phyloP scores from a whole-genome alignment of 2,113 vertebrate species.

The Amphiprion percula region DNA sequence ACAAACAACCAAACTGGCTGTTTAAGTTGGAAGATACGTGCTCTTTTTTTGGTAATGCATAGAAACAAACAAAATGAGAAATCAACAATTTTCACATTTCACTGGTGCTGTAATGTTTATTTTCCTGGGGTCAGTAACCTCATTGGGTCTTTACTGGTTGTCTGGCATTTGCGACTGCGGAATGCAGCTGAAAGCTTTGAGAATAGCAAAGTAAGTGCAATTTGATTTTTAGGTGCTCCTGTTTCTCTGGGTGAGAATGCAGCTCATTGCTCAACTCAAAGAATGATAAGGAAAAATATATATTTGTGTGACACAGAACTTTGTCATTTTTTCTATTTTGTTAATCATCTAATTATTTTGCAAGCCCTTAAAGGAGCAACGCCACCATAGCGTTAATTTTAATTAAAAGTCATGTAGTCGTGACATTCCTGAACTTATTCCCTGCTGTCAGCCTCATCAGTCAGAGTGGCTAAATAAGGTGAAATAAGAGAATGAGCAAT shows the following conservation, averaged over 20 bases:
- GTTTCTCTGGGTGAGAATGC: neutral
- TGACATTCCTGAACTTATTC: constrained; percentile 18
- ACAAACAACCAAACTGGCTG: too few relatives aligned
- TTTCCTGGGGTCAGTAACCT: constrained; percentile 4
- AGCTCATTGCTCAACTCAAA: neutral
- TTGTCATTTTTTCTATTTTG: neutral
- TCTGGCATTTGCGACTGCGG: neutral
- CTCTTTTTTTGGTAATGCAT: neutral
- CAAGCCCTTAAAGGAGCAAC: neutral
- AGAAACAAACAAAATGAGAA: neutral
- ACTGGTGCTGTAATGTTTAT: neutral
- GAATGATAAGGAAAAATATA: too few relatives aligned
- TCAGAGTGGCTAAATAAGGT: constrained; percentile 13
- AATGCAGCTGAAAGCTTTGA: neutral
- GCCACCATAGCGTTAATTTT: constrained; percentile 1
- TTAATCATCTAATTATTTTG: neutral
- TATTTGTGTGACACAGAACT: neutral
- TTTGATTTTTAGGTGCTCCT: neutral
- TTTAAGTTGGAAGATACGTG: neutral
- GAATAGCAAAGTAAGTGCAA: neutral
- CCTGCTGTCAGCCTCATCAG: constrained; percentile 10
- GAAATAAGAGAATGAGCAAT: constrained; percentile 7
- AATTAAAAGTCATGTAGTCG: constrained; percentile 16
- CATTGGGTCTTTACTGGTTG: neutral
- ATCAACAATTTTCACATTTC: neutral